Base-by-base conservation (phyloP, 2,888 invertebrate genomes). In the Phania funesta region DNA sequence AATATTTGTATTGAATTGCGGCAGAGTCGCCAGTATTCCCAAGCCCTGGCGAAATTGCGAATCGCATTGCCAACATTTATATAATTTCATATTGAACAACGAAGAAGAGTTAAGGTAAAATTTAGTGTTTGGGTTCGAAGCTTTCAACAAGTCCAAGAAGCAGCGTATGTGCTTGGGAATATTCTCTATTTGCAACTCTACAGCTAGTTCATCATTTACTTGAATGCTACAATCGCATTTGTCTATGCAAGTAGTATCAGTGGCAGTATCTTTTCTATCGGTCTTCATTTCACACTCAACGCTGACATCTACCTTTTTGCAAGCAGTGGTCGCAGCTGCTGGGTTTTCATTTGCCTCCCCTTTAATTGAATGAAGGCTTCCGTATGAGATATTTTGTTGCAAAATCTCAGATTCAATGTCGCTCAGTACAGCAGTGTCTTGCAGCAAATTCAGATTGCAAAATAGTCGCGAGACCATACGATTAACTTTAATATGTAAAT, bases 11-110 rank as follows among this genome's bases (percentile, higher is more conserved):
- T 81, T 74, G 1, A 80, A 79, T 16, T 68, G 67, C 24, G 84
- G 83, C 46, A 87, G 73, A 32, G 83, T 79, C 54, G 86, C 84
- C 38, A 89, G 44, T n/a, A 87, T 71, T 7, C 87, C 87, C 8
- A 89, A 81, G 22, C 87, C 86, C 8, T 85, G 82, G 0, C 88
- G 87, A 48, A 89, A 89, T 1, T 86, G 85, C 29, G 85, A 79
- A 80, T 87, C 87, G 0, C 65, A 62, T 48, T 87, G 84, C 87
- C 87, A 89, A 20, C 86, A 81, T 46, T 86, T 84, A 0, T 85
- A 78, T 1, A 89, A 75, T 0, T 86, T 86, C 5, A 73, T 68
- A 41, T 83, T 84, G 38, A 80, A 84, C 20, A 50, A 32, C 2
- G 54, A 50, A 20, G 73, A 41, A 11, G n/a, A n/a, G n/a, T 82